Conservation (phyloP, 2,113 vertebrate species). For the Lepus americanus region DNA sequence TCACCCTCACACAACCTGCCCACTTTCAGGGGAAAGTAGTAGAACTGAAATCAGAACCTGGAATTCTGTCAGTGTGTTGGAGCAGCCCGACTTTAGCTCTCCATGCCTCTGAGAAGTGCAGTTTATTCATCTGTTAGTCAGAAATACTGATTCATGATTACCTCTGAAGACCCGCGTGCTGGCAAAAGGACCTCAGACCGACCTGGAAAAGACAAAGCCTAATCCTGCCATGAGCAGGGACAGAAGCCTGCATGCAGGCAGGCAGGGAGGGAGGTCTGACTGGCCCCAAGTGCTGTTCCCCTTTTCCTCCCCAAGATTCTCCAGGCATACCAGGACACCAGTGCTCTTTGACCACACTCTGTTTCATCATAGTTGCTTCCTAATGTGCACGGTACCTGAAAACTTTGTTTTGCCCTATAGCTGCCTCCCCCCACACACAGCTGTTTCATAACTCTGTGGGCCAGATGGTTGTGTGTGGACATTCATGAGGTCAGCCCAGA, state of each 20-base stretch:
- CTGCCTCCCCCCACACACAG: background rate
- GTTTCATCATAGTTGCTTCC: background rate
- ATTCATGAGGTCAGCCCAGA: background rate
- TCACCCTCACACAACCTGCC: background rate
- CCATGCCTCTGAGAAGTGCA: background rate
- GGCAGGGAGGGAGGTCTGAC: background rate
- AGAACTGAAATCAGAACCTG: slow-evolving; percentile 1
- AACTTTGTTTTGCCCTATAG: background rate
- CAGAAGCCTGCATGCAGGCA: background rate
- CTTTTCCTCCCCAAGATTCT: background rate
- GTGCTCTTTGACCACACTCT: background rate
- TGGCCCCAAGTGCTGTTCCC: no score
- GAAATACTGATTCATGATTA: background rate
- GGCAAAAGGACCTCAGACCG: background rate
- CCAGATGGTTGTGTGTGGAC: background rate
- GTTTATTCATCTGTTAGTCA: slow-evolving; percentile 33
- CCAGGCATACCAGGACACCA: background rate
- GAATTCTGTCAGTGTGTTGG: background rate
- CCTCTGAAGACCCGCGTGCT: background rate
- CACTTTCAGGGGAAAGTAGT: background rate
- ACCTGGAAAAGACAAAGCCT: background rate
- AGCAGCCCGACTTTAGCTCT: background rate
- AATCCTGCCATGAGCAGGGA: no score
- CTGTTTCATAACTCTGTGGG: background rate
- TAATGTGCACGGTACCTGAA: background rate